phyloP scores from a whole-genome alignment of 2,888 invertebrate species.

The Zeuzera pyrina region DNA sequence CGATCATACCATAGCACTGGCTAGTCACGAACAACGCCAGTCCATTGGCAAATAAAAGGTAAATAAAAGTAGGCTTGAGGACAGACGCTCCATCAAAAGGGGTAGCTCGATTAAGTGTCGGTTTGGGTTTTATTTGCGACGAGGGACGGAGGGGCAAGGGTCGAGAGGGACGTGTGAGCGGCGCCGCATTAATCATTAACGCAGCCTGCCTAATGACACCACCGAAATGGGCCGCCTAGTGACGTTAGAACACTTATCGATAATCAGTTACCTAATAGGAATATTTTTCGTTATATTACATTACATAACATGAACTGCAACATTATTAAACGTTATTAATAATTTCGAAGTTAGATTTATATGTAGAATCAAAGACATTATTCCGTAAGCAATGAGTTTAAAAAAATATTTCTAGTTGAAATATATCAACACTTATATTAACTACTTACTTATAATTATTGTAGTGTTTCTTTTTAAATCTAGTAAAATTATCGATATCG shows the following conservation, averaged over 20 bases:
- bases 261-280: slow-evolving; percentile 20
- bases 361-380: too few species aligned
- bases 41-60: slow-evolving; percentile 47
- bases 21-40: slow-evolving; percentile 32
- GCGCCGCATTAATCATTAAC: slow-evolving; percentile 73
- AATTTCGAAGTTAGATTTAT: too few species aligned
- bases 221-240: slow-evolving; percentile 57
- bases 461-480: too few species aligned
- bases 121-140: slow-evolving; percentile 63
- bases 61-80: slow-evolving; percentile 17
- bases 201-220: slow-evolving; percentile 70
- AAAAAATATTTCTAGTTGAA: too few species aligned
- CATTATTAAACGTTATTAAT: too few species aligned
- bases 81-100: slow-evolving; percentile 64
- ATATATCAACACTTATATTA: too few species aligned
- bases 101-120: slow-evolving; percentile 67
- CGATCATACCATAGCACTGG: slow-evolving; percentile 32
- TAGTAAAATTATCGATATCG: slow-evolving; percentile 12
- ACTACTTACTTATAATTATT: too few species aligned
- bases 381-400: too few species aligned
- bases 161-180: slow-evolving; percentile 44
- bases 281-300: slow-evolving; percentile 1
- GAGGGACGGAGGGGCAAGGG: slow-evolving; percentile 23
- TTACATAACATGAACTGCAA: too few species aligned
- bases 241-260: slow-evolving; percentile 34